Evolutionary conservation across 2,797 vertebrate species (phyloP).

Genomic region (Enteromius paludinosus): DNA sequence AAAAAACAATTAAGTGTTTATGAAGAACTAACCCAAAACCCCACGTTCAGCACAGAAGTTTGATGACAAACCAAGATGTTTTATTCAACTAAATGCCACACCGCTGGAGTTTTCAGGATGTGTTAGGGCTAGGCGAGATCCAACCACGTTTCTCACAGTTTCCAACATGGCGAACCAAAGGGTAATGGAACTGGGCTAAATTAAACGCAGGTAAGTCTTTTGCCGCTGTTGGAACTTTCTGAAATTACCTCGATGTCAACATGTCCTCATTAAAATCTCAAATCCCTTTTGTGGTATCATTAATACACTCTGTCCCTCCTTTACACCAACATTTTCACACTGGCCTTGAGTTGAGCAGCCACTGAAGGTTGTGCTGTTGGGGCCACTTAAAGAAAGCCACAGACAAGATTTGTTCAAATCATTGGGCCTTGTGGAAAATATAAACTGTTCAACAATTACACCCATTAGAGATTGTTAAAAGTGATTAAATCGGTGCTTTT

Average conservation of each 20-base stretch:
- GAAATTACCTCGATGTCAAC: constrained; percentile 69
- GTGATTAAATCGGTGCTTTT: constrained; percentile 67
- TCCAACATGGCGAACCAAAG: constrained; percentile 20
- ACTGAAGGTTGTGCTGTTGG: constrained; percentile 43
- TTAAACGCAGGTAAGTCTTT: constrained; percentile 25
- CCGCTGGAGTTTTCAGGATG: constrained; percentile 5
- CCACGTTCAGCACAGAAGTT: constrained; percentile 42
- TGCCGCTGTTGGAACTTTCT: constrained; percentile 55
- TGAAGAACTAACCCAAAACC: constrained; percentile 58
- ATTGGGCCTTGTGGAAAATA: constrained; percentile 74
- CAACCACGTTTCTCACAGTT: constrained; percentile 15
- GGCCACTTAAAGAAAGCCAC: constrained; percentile 71
- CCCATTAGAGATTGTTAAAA: constrained; percentile 70
- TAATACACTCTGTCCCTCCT: constrained; percentile 65
- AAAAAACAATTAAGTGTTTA: constrained; percentile 60
- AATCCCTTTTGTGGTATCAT: constrained; percentile 61
- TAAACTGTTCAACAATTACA: constrained; percentile 70
- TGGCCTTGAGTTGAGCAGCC: constrained; percentile 65
- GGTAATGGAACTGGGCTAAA: constrained; percentile 25
- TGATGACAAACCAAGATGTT: constrained; percentile 33
- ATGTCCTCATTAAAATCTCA: constrained; percentile 70
- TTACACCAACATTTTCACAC: constrained; percentile 73
- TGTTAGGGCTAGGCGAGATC: constrained; percentile 9
- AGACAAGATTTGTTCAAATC: constrained; percentile 71
- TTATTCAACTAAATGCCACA: constrained; percentile 2